A percentile compares a stretch with the other conserved stretches of the same genome.
phyloP scores from a whole-genome alignment of 2,797 vertebrate species.

The Pseudopleuronectes americanus region DNA sequence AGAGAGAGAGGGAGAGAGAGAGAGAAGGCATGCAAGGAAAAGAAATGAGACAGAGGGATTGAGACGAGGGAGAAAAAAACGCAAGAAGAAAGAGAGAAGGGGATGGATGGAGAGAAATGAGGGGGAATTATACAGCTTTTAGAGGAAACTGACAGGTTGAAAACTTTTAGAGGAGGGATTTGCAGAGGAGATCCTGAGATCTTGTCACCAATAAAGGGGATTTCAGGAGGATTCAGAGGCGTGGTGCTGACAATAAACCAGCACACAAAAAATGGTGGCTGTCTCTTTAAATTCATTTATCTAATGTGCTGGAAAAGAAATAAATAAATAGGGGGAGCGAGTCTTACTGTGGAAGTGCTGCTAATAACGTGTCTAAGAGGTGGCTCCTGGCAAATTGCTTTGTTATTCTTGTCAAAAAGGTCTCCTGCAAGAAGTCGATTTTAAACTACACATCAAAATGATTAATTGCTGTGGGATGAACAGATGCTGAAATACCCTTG shows the following conservation, averaged over 20 bases:
- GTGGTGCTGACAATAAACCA: constrained; percentile 68
- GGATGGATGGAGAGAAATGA: constrained; percentile 58
- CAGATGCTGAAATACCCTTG: constrained; percentile 96
- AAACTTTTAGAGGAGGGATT: constrained; percentile 85
- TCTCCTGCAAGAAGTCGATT: constrained; percentile 93
- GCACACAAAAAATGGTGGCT: constrained; percentile 49
- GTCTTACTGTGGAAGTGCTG: constrained; percentile 88
- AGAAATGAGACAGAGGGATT: constrained; percentile 73
- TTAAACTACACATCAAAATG: constrained; percentile 98
- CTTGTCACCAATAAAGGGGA: constrained; percentile 83
- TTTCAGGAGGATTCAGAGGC: constrained; percentile 76
- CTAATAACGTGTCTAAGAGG: constrained; percentile 94
- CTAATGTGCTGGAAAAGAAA: constrained; percentile 51
- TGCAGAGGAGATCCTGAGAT: constrained; percentile 78
- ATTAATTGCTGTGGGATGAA: constrained; percentile 97
- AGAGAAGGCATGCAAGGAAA: constrained; percentile 64
- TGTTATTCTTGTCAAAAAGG: constrained; percentile 96
- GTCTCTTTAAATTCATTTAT: constrained; percentile 85
- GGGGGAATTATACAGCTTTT: constrained; percentile 79
- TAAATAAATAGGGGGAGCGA: constrained; percentile 58
- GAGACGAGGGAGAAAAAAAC: constrained; percentile 68
- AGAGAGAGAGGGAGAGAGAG: constrained; percentile 67
- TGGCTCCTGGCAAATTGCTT: constrained; percentile 98
- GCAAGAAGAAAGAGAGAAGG: constrained; percentile 66
- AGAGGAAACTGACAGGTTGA: constrained; percentile 80